phyloP scores from a whole-genome alignment of 2,888 invertebrate genomes.

The Chymomyza fuscimana region DNA sequence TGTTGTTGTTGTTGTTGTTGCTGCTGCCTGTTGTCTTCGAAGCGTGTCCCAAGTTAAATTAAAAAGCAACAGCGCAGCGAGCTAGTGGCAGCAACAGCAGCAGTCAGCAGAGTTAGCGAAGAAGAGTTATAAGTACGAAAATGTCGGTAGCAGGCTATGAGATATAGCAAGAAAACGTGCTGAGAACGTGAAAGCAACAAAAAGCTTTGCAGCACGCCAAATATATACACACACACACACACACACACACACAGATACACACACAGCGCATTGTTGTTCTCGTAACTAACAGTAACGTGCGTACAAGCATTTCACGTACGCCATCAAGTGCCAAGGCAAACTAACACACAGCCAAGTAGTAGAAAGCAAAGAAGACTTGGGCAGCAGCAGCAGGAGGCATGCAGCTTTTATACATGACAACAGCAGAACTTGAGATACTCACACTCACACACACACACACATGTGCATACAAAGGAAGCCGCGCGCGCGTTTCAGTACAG shows the following conservation, averaged over 20 bases:
- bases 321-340: conserved; percentile 12
- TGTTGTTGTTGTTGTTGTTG: not conserved
- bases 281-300: conserved; percentile 76
- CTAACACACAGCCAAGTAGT: conserved; percentile 22
- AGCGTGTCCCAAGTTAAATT: conserved; percentile 58
- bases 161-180: conserved; percentile 42
- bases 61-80: conserved; percentile 58
- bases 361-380: conserved; percentile 40
- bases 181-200: conserved; percentile 38
- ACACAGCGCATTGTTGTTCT: conserved; percentile 33
- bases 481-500: conserved; percentile 64
- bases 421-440: conserved; percentile 35
- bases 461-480: conserved; percentile 19
- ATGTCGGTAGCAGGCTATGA: not conserved
- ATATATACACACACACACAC: too few relatives aligned
- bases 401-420: conserved; percentile 16
- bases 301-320: conserved; percentile 46
- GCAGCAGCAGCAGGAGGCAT: conserved; percentile 1
- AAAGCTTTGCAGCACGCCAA: conserved; percentile 48
- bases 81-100: conserved; percentile 5
- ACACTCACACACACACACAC: conserved; percentile 14
- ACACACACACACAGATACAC: conserved; percentile 22
- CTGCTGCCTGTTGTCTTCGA: not conserved
- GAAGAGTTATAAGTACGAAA: conserved; percentile 49
- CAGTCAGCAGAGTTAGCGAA: conserved; percentile 10